Evolutionary conservation across 2,113 vertebrate species (phyloP), one percentile per base, ranked within the genome.

Genomic region (Ictalurus punctatus): DNA sequence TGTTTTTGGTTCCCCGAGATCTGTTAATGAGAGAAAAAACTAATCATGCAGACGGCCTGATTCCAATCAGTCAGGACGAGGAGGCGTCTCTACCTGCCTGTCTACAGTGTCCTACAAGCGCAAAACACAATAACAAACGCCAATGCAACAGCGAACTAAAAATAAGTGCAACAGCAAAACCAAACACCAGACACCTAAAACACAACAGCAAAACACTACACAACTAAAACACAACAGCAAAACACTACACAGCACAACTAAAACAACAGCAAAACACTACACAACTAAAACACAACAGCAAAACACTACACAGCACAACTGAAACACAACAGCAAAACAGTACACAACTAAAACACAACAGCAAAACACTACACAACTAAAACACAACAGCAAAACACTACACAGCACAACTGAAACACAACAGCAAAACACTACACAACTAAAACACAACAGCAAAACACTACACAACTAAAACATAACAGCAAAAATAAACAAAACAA

Each of bases 1-100:
- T 37, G 80, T 61, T 19, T 59, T 83, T 59, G 27, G n/a, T 56
- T 30, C 78, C 27, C 48, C 48, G 3, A 23, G 16, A 80, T 80
- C 78, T 80, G 56, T 83, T 83, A 59, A 83, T 14, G 56, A 79
- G 44, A n/a, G 25, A n/a, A 52, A 79, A 27, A 79, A 67, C 27
- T n/a, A 78, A 44, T 16, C 76, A 52, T 79, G 44, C 25, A 79
- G 44, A 54, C 48, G 23, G 44, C 76, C 25, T 54, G 76, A 79
- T 52, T 52, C 48, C 76, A 27, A 27, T 78, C 74, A 78, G 27
- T 52, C 74, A 79, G 13, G 40, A 78, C 40, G 13, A 78, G 74
- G 40, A 78, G 74, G 74, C 74, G 10, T 52, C 74, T 48, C 74
- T 78, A 48, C 74, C 5, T 27, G 23, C 44, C 74, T 14, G 27